phyloP scores from a whole-genome alignment of 2,888 invertebrate species.

The Nesidiocoris tenuis region DNA sequence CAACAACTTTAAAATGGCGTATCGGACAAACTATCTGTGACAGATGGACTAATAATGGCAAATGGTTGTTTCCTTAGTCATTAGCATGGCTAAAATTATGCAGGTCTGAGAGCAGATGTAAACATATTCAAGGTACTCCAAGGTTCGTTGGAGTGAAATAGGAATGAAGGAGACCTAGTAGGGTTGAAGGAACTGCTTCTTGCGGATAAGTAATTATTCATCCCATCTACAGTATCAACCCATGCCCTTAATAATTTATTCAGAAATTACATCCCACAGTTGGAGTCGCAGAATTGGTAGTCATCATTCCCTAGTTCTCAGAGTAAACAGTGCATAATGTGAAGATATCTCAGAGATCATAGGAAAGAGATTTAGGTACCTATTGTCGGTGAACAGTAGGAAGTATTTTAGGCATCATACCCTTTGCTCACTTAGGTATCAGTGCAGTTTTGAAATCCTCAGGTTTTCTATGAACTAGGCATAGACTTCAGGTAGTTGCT shows the following conservation, averaged over 20 bases:
- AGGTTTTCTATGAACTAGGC: too few species aligned
- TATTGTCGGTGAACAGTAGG: too few species aligned
- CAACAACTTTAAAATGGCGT: constrained; percentile 19
- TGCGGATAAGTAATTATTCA: constrained; percentile 26
- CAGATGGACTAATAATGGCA: constrained; percentile 1
- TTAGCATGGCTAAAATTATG: constrained; percentile 27
- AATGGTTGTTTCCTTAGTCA: constrained; percentile 1
- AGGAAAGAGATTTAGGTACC: too few species aligned
- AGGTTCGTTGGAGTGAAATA: not conserved
- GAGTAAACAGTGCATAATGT: constrained; percentile 6
- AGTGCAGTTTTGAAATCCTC: too few species aligned
- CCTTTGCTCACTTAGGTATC: too few species aligned
- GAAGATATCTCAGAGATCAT: too few species aligned
- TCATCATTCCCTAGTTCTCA: not conserved
- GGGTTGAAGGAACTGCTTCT: constrained; percentile 10
- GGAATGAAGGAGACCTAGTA: constrained; percentile 5
- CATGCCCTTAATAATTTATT: constrained; percentile 9
- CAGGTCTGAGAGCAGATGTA: constrained; percentile 7
- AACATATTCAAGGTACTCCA: constrained; percentile 22
- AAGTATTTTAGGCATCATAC: too few species aligned
- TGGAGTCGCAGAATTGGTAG: not conserved
- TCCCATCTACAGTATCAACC: constrained; percentile 24
- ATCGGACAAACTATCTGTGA: constrained; percentile 27
- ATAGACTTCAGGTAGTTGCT: too few species aligned
- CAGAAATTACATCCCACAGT: not conserved